Evolutionary conservation across 2,888 invertebrate species (phyloP), one percentile per base, ranked within the genome.

Genomic region (Hypomecis punctinalis): DNA sequence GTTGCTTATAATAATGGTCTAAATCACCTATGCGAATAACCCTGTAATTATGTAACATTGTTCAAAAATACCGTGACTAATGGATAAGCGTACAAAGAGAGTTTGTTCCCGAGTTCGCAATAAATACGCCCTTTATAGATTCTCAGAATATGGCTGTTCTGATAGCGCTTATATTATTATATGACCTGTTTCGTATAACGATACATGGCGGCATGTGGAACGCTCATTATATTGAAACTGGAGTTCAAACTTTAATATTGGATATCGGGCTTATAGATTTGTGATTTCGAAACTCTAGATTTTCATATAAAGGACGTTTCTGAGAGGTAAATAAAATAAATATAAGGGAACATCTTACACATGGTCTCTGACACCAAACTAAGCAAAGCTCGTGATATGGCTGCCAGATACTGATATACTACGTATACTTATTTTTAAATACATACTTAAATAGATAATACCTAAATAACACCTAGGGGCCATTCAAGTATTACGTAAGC

Each of bases 191-290:
- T 49, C 35, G 55, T 63, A 49, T 55, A 51, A 51, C 60, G 40
- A 64, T 63, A 63, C 64, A 61, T 53, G 49, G 10, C 60, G 48
- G 42, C 61, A 54, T 61, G 53, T 60, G 60, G 45, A 6, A 36
- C 52, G 55, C 45, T 63, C 53, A 66, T 62, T 55, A 64, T 51
- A 57, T 45, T n/a, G 9, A 13, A 39, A 39, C 33, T 54, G 46
- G 53, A 60, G 47, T 57, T 62, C 56, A 23, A 52, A 69, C 48
- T 68, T 68, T 61, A 47, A 63, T 67, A 66, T 68, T 57, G 51
- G 57, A n/a, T 56, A 48, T 61, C 35, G 39, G 33, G n/a, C 45
- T 43, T 6, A n/a, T 35, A 6, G 23, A 23, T 47, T 45, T 33
- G 47, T 35, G 8, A 56, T 39, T 47, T 46, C 3, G 47, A n/a